These are phyloP conservation scores for Pachyrhynchus sulphureomaculatus DNA, from an alignment of 1,140 invertebrate species.

Conservation along the genomic window DNA sequence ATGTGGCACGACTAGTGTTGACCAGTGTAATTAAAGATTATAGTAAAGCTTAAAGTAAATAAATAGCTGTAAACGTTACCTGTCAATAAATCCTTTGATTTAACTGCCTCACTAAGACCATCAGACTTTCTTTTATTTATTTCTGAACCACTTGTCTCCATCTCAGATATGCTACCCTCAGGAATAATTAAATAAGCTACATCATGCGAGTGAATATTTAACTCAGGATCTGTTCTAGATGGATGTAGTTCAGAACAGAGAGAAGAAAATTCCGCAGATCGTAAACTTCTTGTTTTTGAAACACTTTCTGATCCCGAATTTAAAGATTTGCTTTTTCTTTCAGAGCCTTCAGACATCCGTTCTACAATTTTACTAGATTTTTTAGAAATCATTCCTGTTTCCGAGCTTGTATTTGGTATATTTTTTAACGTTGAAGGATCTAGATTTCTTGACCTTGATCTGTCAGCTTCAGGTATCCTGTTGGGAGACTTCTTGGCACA, in stretches of 20 bases:
- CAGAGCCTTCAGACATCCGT: neutral
- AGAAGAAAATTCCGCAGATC: neutral
- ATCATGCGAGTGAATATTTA: neutral
- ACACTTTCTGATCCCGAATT: neutral
- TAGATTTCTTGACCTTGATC: neutral
- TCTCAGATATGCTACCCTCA: neutral
- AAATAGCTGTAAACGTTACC: neutral
- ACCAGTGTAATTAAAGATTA: too few species aligned
- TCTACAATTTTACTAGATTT: neutral
- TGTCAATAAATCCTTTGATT: neutral
- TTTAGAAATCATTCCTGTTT: neutral
- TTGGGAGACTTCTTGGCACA: slow-evolving; percentile 10
- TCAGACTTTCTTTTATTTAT: neutral
- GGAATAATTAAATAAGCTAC: neutral
- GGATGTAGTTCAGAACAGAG: neutral
- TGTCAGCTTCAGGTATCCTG: neutral
- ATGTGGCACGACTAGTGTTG: too few species aligned
- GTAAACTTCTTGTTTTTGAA: too few species aligned
- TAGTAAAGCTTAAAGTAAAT: too few species aligned
- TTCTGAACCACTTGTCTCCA: neutral
- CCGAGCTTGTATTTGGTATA: neutral
- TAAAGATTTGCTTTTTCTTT: neutral
- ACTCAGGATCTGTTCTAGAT: neutral
- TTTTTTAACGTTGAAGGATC: too few species aligned
- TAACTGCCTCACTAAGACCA: neutral